Conservation (phyloP, 2,888 invertebrate species). For the Amorpha juglandis region DNA sequence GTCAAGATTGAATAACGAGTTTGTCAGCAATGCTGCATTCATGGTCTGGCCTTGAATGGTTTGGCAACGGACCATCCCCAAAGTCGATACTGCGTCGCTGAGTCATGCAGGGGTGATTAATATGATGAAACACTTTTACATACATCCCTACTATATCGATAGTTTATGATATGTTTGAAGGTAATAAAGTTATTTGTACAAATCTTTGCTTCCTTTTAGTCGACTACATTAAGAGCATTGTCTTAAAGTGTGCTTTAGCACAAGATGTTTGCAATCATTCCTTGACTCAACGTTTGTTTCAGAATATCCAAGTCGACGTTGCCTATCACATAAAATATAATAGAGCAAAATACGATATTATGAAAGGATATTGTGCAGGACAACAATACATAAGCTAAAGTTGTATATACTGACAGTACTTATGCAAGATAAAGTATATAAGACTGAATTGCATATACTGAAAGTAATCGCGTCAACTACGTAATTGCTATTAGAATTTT, state of each 20-base stretch:
- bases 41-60: conserved; percentile 38
- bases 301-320: no score
- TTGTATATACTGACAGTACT: no score
- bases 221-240: not conserved
- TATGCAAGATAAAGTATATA: no score
- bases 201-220: not conserved
- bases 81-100: conserved; percentile 50
- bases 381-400: no score
- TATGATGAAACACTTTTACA: conserved; percentile 29
- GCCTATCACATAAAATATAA: no score
- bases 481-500: no score
- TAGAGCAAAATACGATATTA: no score
- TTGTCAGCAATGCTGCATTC: conserved; percentile 42
- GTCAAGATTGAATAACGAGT: conserved; percentile 32
- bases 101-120: conserved; percentile 45
- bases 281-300: no score
- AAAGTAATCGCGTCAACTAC: no score
- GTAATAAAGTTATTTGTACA: not conserved
- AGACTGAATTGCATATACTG: no score
- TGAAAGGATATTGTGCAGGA: no score
- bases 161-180: not conserved
- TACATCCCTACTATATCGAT: not conserved
- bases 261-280: not conserved
- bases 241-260: not conserved
- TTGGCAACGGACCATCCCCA: conserved; percentile 31